Evolutionary conservation across 30 jellyfish, hydroid and myxozoan genomes (phyloP).

Genomic region (Hydra vulgaris): DNA sequence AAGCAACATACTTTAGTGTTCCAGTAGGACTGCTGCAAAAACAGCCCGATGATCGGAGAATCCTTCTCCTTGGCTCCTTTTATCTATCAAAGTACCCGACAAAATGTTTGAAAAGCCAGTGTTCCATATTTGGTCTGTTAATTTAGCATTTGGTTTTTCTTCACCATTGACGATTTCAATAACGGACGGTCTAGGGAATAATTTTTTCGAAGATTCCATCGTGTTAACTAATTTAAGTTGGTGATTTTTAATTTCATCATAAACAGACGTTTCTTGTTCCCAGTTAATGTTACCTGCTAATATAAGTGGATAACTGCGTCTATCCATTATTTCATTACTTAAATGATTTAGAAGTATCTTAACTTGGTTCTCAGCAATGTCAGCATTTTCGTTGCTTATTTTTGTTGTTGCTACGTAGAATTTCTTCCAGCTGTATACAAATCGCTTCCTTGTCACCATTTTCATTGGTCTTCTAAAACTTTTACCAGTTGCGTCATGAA

Average conservation of each 20-base stretch:
- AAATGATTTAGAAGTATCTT: constrained; percentile 1
- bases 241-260: not conserved
- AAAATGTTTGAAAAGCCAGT: not conserved
- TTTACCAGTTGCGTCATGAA: not conserved
- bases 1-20: not conserved
- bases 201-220: constrained; percentile 8
- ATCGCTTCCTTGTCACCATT: not conserved
- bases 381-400: not conserved
- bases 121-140: constrained; percentile 15
- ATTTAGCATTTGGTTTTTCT: constrained; percentile 6
- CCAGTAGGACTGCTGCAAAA: not conserved
- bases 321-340: constrained; percentile 5
- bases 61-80: constrained; percentile 1
- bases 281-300: constrained; percentile 20
- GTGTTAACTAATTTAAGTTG: not conserved
- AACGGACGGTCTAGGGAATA: not conserved
- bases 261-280: constrained; percentile 7
- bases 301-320: constrained; percentile 1
- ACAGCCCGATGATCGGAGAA: constrained; percentile 25
- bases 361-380: constrained; percentile 12
- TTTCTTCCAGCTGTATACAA: not conserved
- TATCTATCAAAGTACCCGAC: constrained; percentile 27
- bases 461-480: not conserved
- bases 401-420: constrained; percentile 28
- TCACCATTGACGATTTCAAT: not conserved